These are phyloP conservation scores for Luperina testacea DNA, from an alignment of 2,888 invertebrate genomes.

Conservation along the genomic window DNA sequence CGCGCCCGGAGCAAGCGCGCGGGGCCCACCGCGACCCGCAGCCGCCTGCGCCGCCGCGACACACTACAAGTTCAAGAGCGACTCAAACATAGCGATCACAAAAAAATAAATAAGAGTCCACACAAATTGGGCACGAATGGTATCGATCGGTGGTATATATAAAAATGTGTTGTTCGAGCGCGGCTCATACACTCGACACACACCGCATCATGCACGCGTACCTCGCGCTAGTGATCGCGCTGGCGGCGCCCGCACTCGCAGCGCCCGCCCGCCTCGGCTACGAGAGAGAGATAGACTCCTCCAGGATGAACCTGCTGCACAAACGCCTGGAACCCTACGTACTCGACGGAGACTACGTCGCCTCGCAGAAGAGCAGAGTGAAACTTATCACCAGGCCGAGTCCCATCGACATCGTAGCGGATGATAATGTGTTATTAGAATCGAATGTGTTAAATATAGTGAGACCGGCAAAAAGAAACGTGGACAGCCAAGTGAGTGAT, in stretches of 20 bases:
- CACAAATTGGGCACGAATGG: slow-evolving; percentile 87
- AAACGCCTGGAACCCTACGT: slow-evolving; percentile 80
- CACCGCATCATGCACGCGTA: slow-evolving; percentile 88
- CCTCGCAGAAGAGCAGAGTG: slow-evolving; percentile 82
- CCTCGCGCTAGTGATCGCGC: slow-evolving; percentile 81
- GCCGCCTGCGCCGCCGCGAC: slow-evolving; percentile 69
- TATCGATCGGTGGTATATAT: slow-evolving; percentile 88
- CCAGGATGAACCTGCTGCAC: slow-evolving; percentile 81
- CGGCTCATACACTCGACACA: slow-evolving; percentile 86
- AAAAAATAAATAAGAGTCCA: slow-evolving; percentile 77
- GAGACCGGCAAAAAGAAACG: slow-evolving; percentile 76
- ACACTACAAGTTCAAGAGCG: slow-evolving; percentile 86
- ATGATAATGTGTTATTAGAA: slow-evolving; percentile 85
- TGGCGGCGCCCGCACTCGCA: slow-evolving; percentile 77
- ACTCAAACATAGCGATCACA: slow-evolving; percentile 74
- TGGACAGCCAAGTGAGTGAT: slow-evolving; percentile 70
- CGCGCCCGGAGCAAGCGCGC: slow-evolving; percentile 41
- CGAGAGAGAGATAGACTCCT: slow-evolving; percentile 84
- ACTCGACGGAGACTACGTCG: slow-evolving; percentile 79
- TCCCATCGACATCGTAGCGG: slow-evolving; percentile 82
- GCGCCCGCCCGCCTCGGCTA: slow-evolving; percentile 82
- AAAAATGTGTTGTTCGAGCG: slow-evolving; percentile 87
- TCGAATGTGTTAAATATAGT: slow-evolving; percentile 85
- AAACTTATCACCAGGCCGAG: slow-evolving; percentile 83
- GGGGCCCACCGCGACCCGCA: slow-evolving; percentile 59